Evolutionary conservation across 2,113 vertebrate species (phyloP).

Genomic region (Gymnorhina tibicen): DNA sequence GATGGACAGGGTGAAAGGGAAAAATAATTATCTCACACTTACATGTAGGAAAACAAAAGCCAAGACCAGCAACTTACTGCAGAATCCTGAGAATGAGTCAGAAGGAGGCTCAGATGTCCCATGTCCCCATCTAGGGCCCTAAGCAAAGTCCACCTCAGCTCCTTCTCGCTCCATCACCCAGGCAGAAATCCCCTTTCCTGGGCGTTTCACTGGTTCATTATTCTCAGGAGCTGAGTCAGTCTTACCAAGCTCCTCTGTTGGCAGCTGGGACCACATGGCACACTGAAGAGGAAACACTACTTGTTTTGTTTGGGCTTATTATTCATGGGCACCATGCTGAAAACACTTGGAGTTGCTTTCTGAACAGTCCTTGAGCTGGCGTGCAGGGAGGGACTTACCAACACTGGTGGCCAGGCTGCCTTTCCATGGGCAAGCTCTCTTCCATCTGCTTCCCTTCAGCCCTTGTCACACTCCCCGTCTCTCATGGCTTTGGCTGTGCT

Average conservation of each 20-base stretch:
- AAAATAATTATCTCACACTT: neutral
- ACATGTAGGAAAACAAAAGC: neutral
- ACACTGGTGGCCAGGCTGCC: neutral
- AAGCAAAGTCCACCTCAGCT: neutral
- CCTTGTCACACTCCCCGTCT: neutral
- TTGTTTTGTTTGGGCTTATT: slow-evolving; percentile 9
- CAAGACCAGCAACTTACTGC: neutral
- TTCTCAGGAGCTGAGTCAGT: neutral
- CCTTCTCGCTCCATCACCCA: neutral
- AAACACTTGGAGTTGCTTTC: slow-evolving; percentile 1
- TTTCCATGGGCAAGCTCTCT: neutral
- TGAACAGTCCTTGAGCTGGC: neutral
- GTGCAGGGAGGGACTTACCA: neutral
- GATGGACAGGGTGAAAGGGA: neutral
- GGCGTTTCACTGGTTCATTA: neutral
- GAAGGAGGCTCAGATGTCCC: neutral
- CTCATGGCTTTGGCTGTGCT: slow-evolving; percentile 6
- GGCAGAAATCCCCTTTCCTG: neutral
- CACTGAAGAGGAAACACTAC: neutral
- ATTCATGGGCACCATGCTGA: neutral
- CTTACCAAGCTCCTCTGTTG: neutral
- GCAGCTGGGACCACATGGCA: neutral
- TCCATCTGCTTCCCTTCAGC: slow-evolving; percentile 41
- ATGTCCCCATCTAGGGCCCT: neutral
- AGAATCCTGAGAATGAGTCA: neutral